A percentile compares a stretch with the other conserved stretches of the same genome.
These are phyloP conservation scores for Columbina picui DNA, from an alignment of 2,113 vertebrate species.

Conservation along the genomic window DNA sequence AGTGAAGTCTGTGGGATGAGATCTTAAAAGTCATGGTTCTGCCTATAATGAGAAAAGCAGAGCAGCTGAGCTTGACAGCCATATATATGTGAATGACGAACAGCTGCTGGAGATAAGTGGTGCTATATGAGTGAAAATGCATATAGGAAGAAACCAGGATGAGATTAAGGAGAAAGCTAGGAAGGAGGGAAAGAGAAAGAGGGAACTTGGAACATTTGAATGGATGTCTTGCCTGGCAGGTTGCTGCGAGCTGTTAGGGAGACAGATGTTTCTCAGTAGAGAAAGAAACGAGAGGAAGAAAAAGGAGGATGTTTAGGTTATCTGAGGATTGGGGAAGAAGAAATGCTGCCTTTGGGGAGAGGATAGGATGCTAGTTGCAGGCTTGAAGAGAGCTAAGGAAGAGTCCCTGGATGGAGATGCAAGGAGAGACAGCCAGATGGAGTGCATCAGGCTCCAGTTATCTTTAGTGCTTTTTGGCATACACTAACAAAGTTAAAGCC, in stretches of 20 bases:
- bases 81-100: background rate
- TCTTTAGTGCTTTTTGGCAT: background rate
- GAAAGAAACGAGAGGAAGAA: background rate
- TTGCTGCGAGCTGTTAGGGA: background rate
- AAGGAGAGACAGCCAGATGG: background rate
- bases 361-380: background rate
- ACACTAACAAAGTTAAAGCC: background rate
- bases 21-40: background rate
- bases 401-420: background rate
- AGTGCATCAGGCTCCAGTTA: background rate
- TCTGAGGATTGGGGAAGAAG: background rate
- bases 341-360: background rate
- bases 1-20: background rate
- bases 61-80: background rate
- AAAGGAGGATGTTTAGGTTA: constrained; percentile 32
- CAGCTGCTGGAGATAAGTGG: background rate
- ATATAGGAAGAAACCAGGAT: background rate
- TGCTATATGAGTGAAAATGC: constrained; percentile 1
- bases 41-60: background rate
- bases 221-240: background rate
- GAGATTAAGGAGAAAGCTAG: background rate
- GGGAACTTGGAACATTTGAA: background rate
- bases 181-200: background rate
- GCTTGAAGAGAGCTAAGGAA: background rate
- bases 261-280: background rate